Evolutionary conservation across 2,888 invertebrate species (phyloP), one percentile per base, ranked within the genome.

Genomic region (Ichneumoninae sp.): DNA sequence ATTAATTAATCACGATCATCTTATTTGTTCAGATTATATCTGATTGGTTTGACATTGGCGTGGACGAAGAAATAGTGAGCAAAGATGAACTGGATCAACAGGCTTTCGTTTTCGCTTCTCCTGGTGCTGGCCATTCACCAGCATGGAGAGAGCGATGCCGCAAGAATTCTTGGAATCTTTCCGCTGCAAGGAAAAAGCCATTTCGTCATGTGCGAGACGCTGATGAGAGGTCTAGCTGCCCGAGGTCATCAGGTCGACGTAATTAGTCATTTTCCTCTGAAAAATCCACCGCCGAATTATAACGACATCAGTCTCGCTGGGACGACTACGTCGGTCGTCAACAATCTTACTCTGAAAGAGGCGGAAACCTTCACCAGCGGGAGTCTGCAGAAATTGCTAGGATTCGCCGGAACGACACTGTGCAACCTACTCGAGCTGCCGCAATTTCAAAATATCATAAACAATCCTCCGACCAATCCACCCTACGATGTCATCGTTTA

Each of bases 121-220:
- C 26, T 70, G 5, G 30, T 10, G 47, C 19, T 84, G 26, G 36
- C 75, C 13, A 30, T 78, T 69, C 6, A 70, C 36, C 83, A 83
- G 47, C 57, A 65, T 6, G 50, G n/a, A 40, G 40, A 76, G 30
- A 92, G 91, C 26, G 91, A 93, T 4, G 89, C 89, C 0, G 92
- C 94, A 0, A 92, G 93, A 80, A 95, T 95, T 82, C 90, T 95
- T 7, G 95, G 94, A 0, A 40, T 95, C 0, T 95, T 94, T 77
- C 93, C 94, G 0, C 91, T 95, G 79, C 94, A 94, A 6, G 94
- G 94, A 0, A 94, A 92, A 78, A 95, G 95, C 71, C 95, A 95
- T 81, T 94, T 93, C 74, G 91, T 94, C 81, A 94, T 95, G 93
- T 92, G 92, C 54, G 93, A 93, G 52, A 89, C 93, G 0, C 78